These are phyloP conservation scores for Vidua macroura DNA, from an alignment of 2,113 vertebrate genomes.

Conservation along the genomic window DNA sequence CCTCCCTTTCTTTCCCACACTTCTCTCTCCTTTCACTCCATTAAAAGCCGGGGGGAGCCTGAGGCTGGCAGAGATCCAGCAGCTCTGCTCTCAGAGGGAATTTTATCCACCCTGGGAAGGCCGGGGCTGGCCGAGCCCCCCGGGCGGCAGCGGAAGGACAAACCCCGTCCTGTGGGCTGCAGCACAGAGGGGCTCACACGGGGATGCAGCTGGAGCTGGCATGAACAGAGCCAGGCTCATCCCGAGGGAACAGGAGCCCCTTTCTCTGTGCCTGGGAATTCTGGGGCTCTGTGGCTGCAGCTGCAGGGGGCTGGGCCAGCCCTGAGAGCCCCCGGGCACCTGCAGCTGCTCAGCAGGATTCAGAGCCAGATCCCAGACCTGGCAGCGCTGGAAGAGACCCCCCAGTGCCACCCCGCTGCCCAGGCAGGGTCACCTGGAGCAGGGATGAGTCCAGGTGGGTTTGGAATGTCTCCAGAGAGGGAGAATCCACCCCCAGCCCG, in stretches of 20 bases:
- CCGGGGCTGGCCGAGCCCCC: neutral
- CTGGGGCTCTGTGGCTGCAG: conserved; percentile 17
- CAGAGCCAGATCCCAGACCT: neutral
- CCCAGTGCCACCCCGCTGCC: neutral
- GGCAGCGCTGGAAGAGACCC: fast-evolving
- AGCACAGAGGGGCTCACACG: conserved; percentile 45
- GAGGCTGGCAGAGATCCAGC: neutral
- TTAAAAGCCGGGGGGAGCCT: neutral
- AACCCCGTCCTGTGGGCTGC: neutral
- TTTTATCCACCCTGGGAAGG: neutral
- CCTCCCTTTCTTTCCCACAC: neutral
- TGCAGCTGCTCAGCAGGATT: neutral
- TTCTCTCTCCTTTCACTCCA: neutral
- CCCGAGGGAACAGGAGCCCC: neutral
- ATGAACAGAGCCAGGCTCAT: neutral
- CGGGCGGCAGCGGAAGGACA: neutral
- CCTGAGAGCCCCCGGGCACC: neutral
- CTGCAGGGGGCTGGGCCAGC: neutral
- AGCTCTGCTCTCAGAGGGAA: neutral
- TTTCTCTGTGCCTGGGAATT: neutral
- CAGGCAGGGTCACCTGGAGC: neutral
- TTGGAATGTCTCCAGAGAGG: neutral
- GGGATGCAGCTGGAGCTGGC: conserved; percentile 20
- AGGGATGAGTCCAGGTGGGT: fast-evolving
- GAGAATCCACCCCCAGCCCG: fast-evolving